Conservation (phyloP, 2,113 vertebrate genomes). For the Athene noctua region DNA sequence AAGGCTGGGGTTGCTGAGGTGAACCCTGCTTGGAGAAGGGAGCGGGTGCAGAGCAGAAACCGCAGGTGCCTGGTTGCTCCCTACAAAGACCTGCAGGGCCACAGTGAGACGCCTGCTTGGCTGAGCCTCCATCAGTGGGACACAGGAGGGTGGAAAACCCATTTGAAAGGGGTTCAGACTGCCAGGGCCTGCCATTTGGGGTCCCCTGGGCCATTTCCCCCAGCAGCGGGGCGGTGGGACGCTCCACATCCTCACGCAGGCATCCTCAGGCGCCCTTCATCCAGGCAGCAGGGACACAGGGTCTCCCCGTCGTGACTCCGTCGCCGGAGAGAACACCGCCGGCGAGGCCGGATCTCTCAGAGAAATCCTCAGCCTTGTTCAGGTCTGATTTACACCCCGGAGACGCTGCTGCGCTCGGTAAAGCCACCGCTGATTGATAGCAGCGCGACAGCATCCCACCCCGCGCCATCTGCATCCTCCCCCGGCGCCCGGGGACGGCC, state of each 20-base stretch:
- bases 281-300: neutral
- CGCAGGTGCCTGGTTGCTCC: neutral
- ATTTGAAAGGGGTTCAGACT: neutral
- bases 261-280: neutral
- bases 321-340: neutral
- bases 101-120: rapidly evolving
- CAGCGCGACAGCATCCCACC: neutral
- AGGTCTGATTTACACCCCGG: slow-evolving; percentile 8
- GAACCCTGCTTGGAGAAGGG: neutral
- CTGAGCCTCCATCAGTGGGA: neutral
- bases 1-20: neutral
- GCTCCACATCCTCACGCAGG: neutral
- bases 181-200: rapidly evolving
- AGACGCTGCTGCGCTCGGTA: neutral
- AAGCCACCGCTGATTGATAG: slow-evolving; percentile 19
- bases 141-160: neutral
- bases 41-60: neutral
- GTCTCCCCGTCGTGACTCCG: neutral
- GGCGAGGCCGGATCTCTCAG: neutral
- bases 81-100: neutral
- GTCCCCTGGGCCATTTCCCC: neutral
- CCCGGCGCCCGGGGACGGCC: neutral
- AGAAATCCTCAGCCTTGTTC: neutral
- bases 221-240: rapidly evolving
- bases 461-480: slow-evolving; percentile 8